These are phyloP conservation scores for Netelia melanura DNA, from an alignment of 2,888 invertebrate genomes.

Conservation along the genomic window DNA sequence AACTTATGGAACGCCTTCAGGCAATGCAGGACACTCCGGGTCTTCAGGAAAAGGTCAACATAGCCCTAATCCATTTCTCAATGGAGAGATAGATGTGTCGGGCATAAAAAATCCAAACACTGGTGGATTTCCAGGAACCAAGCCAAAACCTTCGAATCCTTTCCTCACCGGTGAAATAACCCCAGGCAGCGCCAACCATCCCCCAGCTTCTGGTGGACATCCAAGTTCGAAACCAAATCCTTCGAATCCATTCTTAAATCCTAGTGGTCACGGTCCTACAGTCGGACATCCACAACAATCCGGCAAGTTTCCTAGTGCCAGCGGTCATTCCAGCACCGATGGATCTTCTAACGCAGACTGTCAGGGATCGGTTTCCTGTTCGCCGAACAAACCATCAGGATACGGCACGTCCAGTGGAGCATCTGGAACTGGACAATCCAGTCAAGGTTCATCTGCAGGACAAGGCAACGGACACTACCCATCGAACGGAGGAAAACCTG, in stretches of 20 bases:
- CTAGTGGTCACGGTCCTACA: constrained; percentile 34
- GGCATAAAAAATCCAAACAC: neutral
- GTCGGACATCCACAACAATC: neutral
- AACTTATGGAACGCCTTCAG: neutral
- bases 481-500: neutral
- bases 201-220: neutral
- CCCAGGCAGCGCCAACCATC: constrained; percentile 16
- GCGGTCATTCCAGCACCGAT: neutral
- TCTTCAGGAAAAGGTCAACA: constrained; percentile 10
- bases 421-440: neutral
- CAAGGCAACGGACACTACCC: neutral
- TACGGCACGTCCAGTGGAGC: neutral
- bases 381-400: constrained; percentile 22
- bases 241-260: constrained; percentile 58
- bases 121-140: neutral
- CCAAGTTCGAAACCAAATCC: constrained; percentile 26
- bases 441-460: neutral
- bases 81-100: neutral
- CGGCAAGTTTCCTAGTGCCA: constrained; percentile 8
- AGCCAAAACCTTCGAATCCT: constrained; percentile 46
- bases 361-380: constrained; percentile 8
- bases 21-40: neutral
- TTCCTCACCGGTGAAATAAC: constrained; percentile 58
- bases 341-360: constrained; percentile 27
- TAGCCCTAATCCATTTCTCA: neutral